phyloP scores from a whole-genome alignment of 2,888 invertebrate genomes.

The Ennomos erosarius region DNA sequence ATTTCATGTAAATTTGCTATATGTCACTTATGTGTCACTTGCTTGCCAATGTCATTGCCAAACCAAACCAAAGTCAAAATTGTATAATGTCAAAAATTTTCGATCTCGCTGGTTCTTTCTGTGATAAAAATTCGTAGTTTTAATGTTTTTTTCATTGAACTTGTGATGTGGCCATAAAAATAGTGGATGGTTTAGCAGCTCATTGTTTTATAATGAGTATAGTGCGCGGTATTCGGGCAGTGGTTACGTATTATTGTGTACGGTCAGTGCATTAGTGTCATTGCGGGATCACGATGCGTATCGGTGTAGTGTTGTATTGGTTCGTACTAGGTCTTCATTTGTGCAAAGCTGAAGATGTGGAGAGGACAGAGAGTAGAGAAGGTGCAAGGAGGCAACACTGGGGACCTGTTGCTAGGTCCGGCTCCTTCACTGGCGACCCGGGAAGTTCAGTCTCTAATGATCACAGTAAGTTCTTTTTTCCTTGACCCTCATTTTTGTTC shows the following conservation, averaged over 20 bases:
- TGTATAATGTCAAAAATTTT: slow-evolving; percentile 47
- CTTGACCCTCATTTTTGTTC: slow-evolving; percentile 53
- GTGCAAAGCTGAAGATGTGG: slow-evolving; percentile 78
- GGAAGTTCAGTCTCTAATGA: slow-evolving; percentile 59
- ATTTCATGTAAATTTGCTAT: slow-evolving; percentile 6
- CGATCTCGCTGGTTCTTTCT: slow-evolving; percentile 67
- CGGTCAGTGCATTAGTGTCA: slow-evolving; percentile 74
- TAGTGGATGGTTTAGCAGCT: slow-evolving; percentile 53
- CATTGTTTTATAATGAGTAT: slow-evolving; percentile 77
- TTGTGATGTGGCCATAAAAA: slow-evolving; percentile 74
- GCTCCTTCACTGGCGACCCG: slow-evolving; percentile 70
- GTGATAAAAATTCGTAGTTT: slow-evolving; percentile 71
- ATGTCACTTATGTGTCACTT: no score
- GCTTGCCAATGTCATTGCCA: slow-evolving; percentile 44
- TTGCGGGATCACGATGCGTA: slow-evolving; percentile 81
- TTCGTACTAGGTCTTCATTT: slow-evolving; percentile 81
- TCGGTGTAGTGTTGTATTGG: slow-evolving; percentile 82
- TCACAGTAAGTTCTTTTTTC: slow-evolving; percentile 70
- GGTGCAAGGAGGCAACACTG: slow-evolving; percentile 74
- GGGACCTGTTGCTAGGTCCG: slow-evolving; percentile 71
- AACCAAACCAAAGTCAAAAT: slow-evolving; percentile 19
- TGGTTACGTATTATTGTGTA: slow-evolving; percentile 65
- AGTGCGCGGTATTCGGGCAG: slow-evolving; percentile 64
- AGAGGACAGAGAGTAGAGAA: slow-evolving; percentile 76
- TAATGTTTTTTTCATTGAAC: slow-evolving; percentile 65